Evolutionary conservation across 2,797 vertebrate species (phyloP).

Genomic region (Columba guinea): DNA sequence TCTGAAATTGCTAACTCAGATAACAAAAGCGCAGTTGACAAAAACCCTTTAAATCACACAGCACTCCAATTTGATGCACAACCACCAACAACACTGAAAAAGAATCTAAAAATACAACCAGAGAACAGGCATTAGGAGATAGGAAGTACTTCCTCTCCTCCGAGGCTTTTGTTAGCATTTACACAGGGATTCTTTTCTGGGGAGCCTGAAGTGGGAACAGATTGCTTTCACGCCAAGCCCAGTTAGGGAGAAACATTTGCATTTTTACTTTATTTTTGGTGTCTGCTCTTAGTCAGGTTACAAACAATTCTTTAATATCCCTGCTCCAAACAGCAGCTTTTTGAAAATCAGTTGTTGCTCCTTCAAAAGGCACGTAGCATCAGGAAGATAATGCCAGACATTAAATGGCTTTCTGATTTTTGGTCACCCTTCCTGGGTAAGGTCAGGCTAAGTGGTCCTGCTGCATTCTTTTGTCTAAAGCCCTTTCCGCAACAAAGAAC

Average conservation of each 20-base stretch:
- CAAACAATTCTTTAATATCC: background rate
- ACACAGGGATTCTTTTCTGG: background rate
- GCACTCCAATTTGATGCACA: background rate
- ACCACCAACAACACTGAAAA: background rate
- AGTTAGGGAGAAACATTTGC: background rate
- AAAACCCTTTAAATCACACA: background rate
- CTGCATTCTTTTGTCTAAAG: constrained; percentile 64
- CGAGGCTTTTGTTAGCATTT: background rate
- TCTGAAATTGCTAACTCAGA: background rate
- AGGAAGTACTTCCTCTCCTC: constrained; percentile 48
- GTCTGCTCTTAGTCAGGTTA: background rate
- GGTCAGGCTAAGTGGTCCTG: constrained; percentile 42
- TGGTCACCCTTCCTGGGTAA: constrained; percentile 21
- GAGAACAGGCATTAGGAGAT: background rate
- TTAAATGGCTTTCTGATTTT: background rate
- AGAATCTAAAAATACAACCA: constrained; percentile 36
- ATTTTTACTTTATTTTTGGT: background rate
- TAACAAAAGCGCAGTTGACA: background rate
- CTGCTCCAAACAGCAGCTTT: background rate
- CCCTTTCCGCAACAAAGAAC: constrained; percentile 52
- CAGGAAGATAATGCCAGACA: background rate
- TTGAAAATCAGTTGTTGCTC: background rate
- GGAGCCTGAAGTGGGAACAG: background rate
- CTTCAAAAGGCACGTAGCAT: background rate
- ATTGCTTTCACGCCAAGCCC: background rate